phyloP scores from a whole-genome alignment of 2,888 invertebrate genomes.

The Xiphydria camelus region DNA sequence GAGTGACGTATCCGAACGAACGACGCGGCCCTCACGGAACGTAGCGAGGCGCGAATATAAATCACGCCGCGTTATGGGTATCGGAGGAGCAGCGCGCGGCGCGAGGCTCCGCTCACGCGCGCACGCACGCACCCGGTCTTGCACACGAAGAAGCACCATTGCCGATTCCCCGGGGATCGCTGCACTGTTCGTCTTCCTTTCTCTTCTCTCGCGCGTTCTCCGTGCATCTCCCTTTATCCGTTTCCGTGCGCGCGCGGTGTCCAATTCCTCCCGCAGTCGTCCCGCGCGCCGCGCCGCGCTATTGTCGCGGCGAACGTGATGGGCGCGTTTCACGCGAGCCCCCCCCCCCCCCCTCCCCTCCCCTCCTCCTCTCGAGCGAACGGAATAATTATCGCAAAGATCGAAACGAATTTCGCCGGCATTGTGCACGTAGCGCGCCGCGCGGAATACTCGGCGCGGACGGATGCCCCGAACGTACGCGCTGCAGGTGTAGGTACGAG shows the following conservation, averaged over 20 bases:
- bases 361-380: constrained; percentile 4
- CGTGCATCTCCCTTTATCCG: too few species aligned
- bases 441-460: background rate
- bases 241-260: too few species aligned
- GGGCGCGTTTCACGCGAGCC: background rate
- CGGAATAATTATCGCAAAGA: background rate
- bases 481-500: too few species aligned
- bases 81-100: too few species aligned
- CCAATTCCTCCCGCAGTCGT: too few species aligned
- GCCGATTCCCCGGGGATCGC: too few species aligned
- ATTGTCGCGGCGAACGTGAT: background rate
- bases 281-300: constrained; percentile 16
- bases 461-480: too few species aligned
- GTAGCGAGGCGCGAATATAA: constrained; percentile 45
- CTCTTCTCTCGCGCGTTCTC: too few species aligned
- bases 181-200: too few species aligned
- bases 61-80: constrained; percentile 44
- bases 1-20: constrained; percentile 35
- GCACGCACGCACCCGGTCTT: constrained; percentile 20
- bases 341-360: constrained; percentile 4
- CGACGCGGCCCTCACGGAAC: constrained; percentile 41
- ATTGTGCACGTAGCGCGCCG: too few species aligned
- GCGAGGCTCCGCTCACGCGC: constrained; percentile 23
- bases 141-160: too few species aligned
- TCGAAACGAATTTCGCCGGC: background rate